A percentile compares a stretch with the other conserved stretches of the same genome.
These are phyloP conservation scores for Scaeva pyrastri DNA, from an alignment of 2,888 invertebrate genomes.

Conservation along the genomic window DNA sequence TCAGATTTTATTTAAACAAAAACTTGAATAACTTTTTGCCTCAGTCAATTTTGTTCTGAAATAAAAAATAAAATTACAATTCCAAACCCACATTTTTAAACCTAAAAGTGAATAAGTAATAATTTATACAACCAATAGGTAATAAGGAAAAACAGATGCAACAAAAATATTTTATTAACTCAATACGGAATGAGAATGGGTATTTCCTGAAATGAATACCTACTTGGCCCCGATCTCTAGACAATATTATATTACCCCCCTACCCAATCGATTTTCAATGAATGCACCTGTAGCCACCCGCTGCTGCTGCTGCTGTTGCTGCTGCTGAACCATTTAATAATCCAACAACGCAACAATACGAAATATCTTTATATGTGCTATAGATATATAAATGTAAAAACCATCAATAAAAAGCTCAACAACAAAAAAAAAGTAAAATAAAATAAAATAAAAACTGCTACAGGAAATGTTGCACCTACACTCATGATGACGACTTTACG, in stretches of 20 bases:
- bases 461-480: conserved; percentile 76
- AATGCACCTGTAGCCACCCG: conserved; percentile 73
- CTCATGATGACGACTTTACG: conserved; percentile 61
- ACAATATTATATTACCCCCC: conserved; percentile 16
- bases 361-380: conserved; percentile 24
- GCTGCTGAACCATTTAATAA: conserved; percentile 56
- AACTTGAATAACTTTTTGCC: not conserved
- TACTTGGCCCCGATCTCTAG: conserved; percentile 51
- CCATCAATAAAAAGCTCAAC: conserved; percentile 30
- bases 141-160: conserved; percentile 55
- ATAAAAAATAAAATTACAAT: not conserved
- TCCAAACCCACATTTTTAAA: not conserved
- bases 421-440: too few species aligned
- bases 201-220: conserved; percentile 67
- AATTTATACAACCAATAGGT: not conserved
- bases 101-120: not conserved
- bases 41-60: not conserved
- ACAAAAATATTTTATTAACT: conserved; percentile 51
- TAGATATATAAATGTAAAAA: conserved; percentile 16
- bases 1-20: not conserved
- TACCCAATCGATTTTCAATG: conserved; percentile 31
- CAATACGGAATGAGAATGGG: conserved; percentile 33
- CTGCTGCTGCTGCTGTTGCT: not conserved
- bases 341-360: conserved; percentile 58
- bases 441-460: conserved; percentile 43